Percentiles rank a stretch among this genome's conserved stretches.
Conservation (phyloP, 2,888 invertebrate species). For the Cheilosia pagana region DNA sequence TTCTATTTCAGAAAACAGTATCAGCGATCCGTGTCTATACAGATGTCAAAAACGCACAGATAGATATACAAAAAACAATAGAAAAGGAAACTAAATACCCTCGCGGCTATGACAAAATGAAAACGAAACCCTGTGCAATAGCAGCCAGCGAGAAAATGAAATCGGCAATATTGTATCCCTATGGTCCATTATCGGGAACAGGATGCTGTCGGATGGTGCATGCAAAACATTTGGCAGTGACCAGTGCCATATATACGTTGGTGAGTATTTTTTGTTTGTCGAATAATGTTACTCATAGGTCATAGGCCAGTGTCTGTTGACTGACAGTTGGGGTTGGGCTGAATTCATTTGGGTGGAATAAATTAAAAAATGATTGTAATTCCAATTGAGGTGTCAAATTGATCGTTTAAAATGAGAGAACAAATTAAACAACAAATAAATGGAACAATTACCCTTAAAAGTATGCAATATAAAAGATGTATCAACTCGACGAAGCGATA, state of each 20-base stretch:
- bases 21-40: background rate
- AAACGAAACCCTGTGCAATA: slow-evolving; percentile 70
- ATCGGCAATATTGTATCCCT: slow-evolving; percentile 84
- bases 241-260: slow-evolving; percentile 89
- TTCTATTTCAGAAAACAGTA: slow-evolving; percentile 24
- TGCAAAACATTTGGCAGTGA: slow-evolving; percentile 89
- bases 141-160: slow-evolving; percentile 83
- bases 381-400: too few relatives aligned
- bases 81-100: slow-evolving; percentile 20
- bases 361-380: too few relatives aligned
- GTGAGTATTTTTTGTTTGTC: slow-evolving; percentile 84
- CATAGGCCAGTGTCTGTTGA: background rate
- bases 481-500: too few relatives aligned
- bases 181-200: slow-evolving; percentile 83
- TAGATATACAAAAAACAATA: slow-evolving; percentile 3
- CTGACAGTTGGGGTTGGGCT: too few relatives aligned
- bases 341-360: too few relatives aligned
- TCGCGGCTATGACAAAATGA: slow-evolving; percentile 70
- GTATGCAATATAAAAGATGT: too few relatives aligned
- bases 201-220: slow-evolving; percentile 87
- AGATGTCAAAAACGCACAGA: slow-evolving; percentile 38
- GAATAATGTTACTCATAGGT: background rate
- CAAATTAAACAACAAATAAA: too few relatives aligned
- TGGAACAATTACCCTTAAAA: too few relatives aligned
- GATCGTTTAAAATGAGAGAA: too few relatives aligned